Conservation (phyloP, 2,888 invertebrate genomes). For the Monoplex corrugatus region DNA sequence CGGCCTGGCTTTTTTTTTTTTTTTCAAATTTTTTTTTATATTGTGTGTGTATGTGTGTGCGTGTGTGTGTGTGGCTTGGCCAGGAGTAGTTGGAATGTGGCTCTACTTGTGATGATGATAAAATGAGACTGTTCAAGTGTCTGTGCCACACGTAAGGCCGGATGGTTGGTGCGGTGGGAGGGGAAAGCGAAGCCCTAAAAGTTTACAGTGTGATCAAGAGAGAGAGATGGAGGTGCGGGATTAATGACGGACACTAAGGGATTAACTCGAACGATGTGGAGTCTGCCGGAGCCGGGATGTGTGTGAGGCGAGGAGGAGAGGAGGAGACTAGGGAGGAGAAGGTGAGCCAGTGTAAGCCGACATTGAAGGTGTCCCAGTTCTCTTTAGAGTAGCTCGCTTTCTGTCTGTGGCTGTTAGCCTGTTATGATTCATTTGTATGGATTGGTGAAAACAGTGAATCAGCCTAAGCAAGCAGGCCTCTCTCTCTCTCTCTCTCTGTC, state of each 20-base stretch:
- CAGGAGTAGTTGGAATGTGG: constrained; percentile 6
- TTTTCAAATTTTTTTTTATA: too few relatives aligned
- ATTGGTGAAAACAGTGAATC: constrained; percentile 32
- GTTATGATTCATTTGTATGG: constrained; percentile 42
- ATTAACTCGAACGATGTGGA: neutral
- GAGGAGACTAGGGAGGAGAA: neutral
- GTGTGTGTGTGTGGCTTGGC: neutral
- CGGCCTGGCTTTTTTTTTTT: neutral
- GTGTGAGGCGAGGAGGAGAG: neutral
- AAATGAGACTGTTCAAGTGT: neutral
- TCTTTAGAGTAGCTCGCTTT: neutral
- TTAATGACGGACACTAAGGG: neutral
- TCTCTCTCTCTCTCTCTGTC: too few relatives aligned
- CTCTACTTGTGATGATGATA: neutral
- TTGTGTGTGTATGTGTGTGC: too few relatives aligned
- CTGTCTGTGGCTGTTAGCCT: neutral
- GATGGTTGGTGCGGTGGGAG: too few relatives aligned
- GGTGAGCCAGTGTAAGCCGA: constrained; percentile 5
- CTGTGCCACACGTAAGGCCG: too few relatives aligned
- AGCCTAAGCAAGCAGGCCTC: too few relatives aligned
- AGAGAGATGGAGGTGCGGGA: neutral
- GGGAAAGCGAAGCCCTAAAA: too few relatives aligned
- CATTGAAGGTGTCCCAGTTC: neutral
- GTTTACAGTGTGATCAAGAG: neutral
- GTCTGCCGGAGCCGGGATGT: constrained; percentile 2